Percentiles rank a stretch among this genome's conserved stretches.
Conservation (phyloP, 2,888 invertebrate genomes). For the Mechanitis mazaeus region DNA sequence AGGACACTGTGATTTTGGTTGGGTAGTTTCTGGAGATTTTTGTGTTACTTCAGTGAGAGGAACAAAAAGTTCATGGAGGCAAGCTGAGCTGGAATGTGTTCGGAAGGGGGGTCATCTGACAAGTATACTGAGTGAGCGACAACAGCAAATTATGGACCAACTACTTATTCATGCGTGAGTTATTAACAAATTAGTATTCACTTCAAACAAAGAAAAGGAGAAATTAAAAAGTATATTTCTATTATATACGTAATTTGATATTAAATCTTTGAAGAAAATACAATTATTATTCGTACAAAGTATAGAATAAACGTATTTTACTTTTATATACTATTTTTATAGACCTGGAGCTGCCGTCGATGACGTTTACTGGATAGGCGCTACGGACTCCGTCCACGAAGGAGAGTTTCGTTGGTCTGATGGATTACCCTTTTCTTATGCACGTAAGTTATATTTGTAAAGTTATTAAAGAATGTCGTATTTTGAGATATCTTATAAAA, state of each 20-base stretch:
- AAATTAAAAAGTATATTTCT: too few relatives aligned
- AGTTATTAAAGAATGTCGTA: background rate
- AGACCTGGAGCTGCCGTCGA: conserved; percentile 82
- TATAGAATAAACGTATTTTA: too few relatives aligned
- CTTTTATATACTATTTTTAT: conserved; percentile 32
- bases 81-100: conserved; percentile 81
- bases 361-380: conserved; percentile 89
- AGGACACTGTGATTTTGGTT: conserved; percentile 82
- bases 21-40: conserved; percentile 81
- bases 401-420: conserved; percentile 89
- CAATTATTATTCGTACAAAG: too few relatives aligned
- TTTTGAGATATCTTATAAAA: background rate
- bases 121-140: conserved; percentile 79
- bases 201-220: too few relatives aligned
- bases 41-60: conserved; percentile 80
- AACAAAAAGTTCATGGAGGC: conserved; percentile 78
- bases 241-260: too few relatives aligned
- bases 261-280: too few relatives aligned
- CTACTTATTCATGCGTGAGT: conserved; percentile 80
- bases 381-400: conserved; percentile 84
- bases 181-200: background rate
- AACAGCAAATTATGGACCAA: conserved; percentile 79
- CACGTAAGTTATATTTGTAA: conserved; percentile 78
- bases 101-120: conserved; percentile 81
- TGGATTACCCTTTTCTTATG: conserved; percentile 83